Percentiles rank a stretch among this genome's conserved stretches.
These are phyloP conservation scores for Glaucomys volans DNA, from an alignment of 2,113 vertebrate species.

Conservation along the genomic window DNA sequence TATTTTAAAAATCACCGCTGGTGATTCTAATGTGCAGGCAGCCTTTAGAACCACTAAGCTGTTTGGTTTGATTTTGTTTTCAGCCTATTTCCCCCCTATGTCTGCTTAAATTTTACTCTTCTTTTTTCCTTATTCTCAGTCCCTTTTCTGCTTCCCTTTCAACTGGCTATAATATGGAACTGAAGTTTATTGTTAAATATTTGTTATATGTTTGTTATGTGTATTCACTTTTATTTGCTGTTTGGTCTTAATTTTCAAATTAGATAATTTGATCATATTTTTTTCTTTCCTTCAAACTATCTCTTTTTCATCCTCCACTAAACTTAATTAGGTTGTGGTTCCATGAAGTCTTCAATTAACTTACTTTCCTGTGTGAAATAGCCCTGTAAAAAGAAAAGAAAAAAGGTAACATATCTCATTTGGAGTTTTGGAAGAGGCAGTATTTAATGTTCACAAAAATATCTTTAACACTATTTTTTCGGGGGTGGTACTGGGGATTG, in stretches of 20 bases:
- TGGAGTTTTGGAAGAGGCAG: background rate
- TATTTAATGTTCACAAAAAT: conserved; percentile 7
- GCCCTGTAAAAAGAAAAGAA: background rate
- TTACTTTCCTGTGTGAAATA: conserved; percentile 21
- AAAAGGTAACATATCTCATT: background rate
- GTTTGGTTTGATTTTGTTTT: background rate
- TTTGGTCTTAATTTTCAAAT: conserved; percentile 11
- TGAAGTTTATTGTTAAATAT: background rate
- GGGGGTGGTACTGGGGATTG: too few species aligned
- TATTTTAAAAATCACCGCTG: background rate
- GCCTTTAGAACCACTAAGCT: background rate
- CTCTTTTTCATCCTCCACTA: conserved; percentile 34
- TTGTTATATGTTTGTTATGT: background rate
- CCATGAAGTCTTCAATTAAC: conserved; percentile 54
- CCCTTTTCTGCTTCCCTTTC: background rate
- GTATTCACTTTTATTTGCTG: background rate
- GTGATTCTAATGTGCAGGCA: background rate
- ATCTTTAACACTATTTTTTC: background rate
- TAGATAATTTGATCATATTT: background rate
- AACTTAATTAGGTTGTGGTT: background rate
- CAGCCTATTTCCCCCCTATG: background rate
- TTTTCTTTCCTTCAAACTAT: background rate
- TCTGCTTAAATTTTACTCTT: background rate
- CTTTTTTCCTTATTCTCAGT: background rate
- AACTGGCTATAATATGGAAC: background rate